These are phyloP conservation scores for Phyto melanocephala DNA, from an alignment of 2,888 invertebrate genomes.

Conservation along the genomic window DNA sequence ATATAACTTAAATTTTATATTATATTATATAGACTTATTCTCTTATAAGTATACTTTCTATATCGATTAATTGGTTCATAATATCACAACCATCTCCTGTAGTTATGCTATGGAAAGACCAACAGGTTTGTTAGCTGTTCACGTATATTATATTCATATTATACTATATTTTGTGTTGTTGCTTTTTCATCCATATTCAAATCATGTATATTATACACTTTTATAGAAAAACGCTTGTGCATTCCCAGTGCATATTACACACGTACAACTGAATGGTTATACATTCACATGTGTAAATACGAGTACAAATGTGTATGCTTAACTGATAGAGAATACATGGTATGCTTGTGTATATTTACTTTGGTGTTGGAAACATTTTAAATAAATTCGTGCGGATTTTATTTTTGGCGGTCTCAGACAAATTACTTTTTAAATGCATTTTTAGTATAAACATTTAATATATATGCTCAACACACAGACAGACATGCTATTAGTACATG, in stretches of 20 bases:
- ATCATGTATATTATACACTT: conserved; percentile 41
- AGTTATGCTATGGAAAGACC: conserved; percentile 52
- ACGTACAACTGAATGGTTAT: conserved; percentile 1
- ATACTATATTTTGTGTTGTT: neutral
- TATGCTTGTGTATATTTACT: conserved; percentile 19
- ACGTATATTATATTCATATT: conserved; percentile 60
- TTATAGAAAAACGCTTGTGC: conserved; percentile 51
- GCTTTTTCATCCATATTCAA: conserved; percentile 30
- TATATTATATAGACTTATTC: neutral
- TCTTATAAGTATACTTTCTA: neutral
- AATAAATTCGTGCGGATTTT: conserved; percentile 77
- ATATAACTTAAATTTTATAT: no score
- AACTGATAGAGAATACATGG: neutral
- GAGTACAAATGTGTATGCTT: conserved; percentile 2
- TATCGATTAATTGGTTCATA: neutral
- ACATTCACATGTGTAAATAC: neutral
- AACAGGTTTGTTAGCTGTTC: conserved; percentile 66
- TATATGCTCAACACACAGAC: conserved; percentile 3
- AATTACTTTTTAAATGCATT: conserved; percentile 78
- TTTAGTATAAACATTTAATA: conserved; percentile 67
- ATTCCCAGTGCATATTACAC: conserved; percentile 39
- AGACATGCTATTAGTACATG: conserved; percentile 15
- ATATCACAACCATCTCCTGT: conserved; percentile 1
- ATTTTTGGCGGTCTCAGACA: conserved; percentile 72
- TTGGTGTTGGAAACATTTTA: conserved; percentile 69